A percentile compares a stretch with the other conserved stretches of the same genome.
Conservation (phyloP, 2,113 vertebrate species). For the Benitochromis conjunctus region DNA sequence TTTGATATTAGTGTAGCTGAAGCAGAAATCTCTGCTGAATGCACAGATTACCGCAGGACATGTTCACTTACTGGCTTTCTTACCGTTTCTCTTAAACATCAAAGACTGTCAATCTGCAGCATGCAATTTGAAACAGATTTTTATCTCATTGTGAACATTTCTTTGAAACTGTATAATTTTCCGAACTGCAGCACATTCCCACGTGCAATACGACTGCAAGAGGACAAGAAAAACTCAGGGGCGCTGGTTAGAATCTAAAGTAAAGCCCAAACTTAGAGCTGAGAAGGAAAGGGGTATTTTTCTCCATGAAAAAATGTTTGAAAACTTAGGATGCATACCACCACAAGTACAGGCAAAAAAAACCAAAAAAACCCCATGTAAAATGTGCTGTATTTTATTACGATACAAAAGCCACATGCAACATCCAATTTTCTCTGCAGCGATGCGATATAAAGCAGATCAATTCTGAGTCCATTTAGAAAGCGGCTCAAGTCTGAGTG, state of each 20-base stretch:
- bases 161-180: constrained; percentile 46
- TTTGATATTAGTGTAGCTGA: not conserved
- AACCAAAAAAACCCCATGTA: not conserved
- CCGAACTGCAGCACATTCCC: constrained; percentile 1
- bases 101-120: constrained; percentile 46
- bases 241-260: constrained; percentile 19
- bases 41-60: constrained; percentile 26
- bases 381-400: constrained; percentile 50
- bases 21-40: not conserved
- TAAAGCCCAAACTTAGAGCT: not conserved
- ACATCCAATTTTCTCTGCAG: constrained; percentile 37
- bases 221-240: constrained; percentile 19
- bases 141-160: constrained; percentile 28
- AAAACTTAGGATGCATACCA: not conserved
- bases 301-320: not conserved
- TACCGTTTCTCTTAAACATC: constrained; percentile 45
- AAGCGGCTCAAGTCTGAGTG: constrained; percentile 29
- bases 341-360: not conserved
- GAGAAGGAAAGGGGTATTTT: not conserved
- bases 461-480: constrained; percentile 59
- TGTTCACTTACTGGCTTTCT: constrained; percentile 33
- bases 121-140: constrained; percentile 34
- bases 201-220: constrained; percentile 10
- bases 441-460: constrained; percentile 31
- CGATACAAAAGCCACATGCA: constrained; percentile 9